Evolutionary conservation across 2,888 invertebrate genomes (phyloP), one percentile per base, ranked within the genome.

Genomic region (Eretmocerus hayati): DNA sequence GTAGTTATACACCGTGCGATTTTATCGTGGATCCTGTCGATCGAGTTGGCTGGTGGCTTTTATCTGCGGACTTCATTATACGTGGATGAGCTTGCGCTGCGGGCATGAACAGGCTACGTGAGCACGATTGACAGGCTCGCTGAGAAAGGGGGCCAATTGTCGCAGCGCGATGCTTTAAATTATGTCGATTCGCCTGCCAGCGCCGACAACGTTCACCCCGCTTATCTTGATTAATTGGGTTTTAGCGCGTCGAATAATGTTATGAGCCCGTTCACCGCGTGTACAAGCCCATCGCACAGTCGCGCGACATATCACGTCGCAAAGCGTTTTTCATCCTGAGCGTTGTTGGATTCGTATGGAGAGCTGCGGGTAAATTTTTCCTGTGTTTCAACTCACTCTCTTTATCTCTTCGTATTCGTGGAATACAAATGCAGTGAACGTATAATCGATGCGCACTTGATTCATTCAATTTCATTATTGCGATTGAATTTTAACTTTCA

Each of bases 401-500:
- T 26, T 26, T 26, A n/a, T 26, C 6, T 26, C 26, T 11, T 11
- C 26, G 6, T 35, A 31, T 45, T n/a, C n/a, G n/a, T n/a, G n/a
- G n/a, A n/a, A n/a, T n/a, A n/a, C n/a, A n/a, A n/a, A n/a, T n/a
- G n/a, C n/a, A n/a, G n/a, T n/a, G n/a, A n/a, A n/a, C n/a, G n/a
- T n/a, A n/a, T n/a, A n/a, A n/a, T n/a, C n/a, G n/a, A n/a, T n/a
- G n/a, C n/a, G n/a, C n/a, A n/a, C n/a, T n/a, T 45, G 46, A 47
- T 44, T 47, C 46, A 47, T 51, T 40, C 51, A 44, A 48, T 47
- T 44, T 51, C 48, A 44, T 51, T 44, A 47, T 51, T 47, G 35
- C 38, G 47, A 51, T 51, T 47, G 51, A 51, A 51, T 51, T 51
- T 51, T 43, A 51, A 51, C 47, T 51, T 44, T 47, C 38, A 42